phyloP scores from a whole-genome alignment of 2,888 invertebrate genomes.

The Ariolimax columbianus region DNA sequence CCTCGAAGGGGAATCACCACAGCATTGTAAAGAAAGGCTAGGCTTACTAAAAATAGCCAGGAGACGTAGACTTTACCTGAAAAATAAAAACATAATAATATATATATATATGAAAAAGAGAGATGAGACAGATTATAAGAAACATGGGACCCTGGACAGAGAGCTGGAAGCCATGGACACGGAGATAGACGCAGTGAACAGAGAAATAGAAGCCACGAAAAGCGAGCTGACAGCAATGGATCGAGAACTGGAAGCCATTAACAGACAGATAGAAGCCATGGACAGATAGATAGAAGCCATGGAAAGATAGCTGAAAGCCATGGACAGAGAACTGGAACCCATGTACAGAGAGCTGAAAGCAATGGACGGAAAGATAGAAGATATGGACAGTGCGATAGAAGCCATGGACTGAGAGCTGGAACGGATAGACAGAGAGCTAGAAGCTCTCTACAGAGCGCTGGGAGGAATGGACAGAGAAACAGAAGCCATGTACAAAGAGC shows the following conservation, averaged over 20 bases:
- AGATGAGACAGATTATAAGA: no score
- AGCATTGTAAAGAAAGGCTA: conserved; percentile 78
- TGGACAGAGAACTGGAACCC: background rate
- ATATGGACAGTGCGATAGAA: background rate
- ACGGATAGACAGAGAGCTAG: background rate
- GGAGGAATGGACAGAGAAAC: background rate
- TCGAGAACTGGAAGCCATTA: background rate
- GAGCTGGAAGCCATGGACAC: no score
- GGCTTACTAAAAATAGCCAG: conserved; percentile 77
- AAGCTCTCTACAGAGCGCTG: background rate
- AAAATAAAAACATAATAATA: background rate
- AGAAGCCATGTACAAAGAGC: background rate
- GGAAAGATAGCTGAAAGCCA: background rate
- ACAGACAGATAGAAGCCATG: background rate
- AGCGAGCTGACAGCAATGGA: background rate
- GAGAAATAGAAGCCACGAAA: background rate
- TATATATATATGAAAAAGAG: background rate
- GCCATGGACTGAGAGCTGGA: background rate
- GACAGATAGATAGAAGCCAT: background rate
- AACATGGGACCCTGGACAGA: no score
- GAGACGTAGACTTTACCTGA: conserved; percentile 75
- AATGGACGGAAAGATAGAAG: background rate
- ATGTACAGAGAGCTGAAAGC: background rate
- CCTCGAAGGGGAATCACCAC: conserved; percentile 75
- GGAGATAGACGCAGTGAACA: no score